These are phyloP conservation scores for Chionis minor DNA, from an alignment of 2,113 vertebrate genomes.

Conservation along the genomic window DNA sequence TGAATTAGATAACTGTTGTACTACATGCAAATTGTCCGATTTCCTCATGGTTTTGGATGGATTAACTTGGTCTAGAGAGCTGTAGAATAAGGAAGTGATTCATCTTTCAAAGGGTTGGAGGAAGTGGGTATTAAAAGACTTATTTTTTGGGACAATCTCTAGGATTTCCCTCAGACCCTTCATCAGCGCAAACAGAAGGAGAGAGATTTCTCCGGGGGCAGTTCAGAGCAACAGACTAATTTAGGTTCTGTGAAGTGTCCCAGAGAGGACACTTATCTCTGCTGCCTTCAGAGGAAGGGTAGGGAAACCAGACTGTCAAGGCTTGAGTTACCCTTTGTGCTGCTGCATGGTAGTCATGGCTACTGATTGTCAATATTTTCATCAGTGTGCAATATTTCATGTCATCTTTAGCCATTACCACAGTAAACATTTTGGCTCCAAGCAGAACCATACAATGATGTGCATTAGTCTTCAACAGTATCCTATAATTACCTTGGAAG, in stretches of 20 bases:
- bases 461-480: neutral
- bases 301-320: neutral
- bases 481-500: conserved; percentile 39
- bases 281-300: neutral
- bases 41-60: neutral
- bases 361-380: neutral
- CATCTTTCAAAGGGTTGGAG: neutral
- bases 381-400: neutral
- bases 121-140: neutral
- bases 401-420: neutral
- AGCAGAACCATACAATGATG: conserved; percentile 10
- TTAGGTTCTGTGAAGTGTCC: neutral
- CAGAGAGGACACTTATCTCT: neutral
- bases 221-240: neutral
- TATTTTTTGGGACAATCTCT: neutral
- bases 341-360: neutral
- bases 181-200: neutral
- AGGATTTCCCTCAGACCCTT: neutral
- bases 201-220: neutral
- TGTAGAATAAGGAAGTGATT: neutral
- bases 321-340: neutral
- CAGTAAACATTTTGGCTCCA: conserved; percentile 5
- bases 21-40: neutral
- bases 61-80: neutral
- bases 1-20: neutral